These are phyloP conservation scores for Rapana venosa DNA, from an alignment of 2,888 invertebrate genomes.

Conservation along the genomic window DNA sequence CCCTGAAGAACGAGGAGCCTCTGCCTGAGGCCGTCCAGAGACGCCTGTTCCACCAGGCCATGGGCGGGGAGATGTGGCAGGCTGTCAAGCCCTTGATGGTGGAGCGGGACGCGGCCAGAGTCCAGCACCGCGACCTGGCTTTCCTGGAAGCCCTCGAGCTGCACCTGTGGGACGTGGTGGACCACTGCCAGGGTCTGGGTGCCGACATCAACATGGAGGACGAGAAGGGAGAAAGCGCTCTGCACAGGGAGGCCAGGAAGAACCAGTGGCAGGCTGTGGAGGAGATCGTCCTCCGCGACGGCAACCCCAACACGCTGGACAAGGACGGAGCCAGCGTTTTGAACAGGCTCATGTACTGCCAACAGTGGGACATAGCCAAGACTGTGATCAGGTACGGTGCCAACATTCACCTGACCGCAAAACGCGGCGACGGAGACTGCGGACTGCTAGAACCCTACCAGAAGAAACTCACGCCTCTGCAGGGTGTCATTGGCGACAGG, in stretches of 20 bases:
- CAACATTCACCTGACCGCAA: neutral
- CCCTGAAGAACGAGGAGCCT: neutral
- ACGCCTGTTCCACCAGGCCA: slow-evolving; percentile 7
- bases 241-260: slow-evolving; percentile 8
- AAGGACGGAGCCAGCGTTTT: neutral
- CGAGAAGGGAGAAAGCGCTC: neutral
- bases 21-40: neutral
- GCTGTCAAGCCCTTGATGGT: neutral
- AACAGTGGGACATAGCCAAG: neutral
- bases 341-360: neutral
- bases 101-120: neutral
- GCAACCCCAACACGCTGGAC: neutral
- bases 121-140: neutral
- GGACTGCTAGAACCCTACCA: too few relatives aligned
- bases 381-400: neutral
- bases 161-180: slow-evolving; percentile 30
- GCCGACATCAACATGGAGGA: slow-evolving; percentile 28
- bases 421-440: too few relatives aligned
- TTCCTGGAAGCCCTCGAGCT: neutral
- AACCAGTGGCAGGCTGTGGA: neutral
- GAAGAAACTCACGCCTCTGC: too few relatives aligned
- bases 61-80: neutral
- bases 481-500: too few relatives aligned
- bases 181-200: neutral
- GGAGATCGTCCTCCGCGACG: neutral